phyloP scores from a whole-genome alignment of 2,888 invertebrate genomes.

The Euplexia lucipara region DNA sequence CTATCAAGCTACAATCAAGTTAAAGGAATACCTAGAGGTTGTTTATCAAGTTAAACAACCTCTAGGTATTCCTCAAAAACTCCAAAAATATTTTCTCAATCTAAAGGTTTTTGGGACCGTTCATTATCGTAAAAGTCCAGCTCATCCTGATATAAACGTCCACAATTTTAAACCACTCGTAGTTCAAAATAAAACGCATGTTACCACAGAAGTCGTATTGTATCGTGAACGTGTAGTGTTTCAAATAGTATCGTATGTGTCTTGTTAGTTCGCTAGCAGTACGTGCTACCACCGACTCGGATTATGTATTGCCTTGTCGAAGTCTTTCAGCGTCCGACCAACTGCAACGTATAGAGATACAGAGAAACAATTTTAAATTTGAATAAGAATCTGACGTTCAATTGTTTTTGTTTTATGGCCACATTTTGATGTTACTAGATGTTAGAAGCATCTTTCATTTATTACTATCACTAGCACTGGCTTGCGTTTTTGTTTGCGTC shows the following conservation, averaged over 20 bases:
- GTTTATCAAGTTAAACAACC: no score
- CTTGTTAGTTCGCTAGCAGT: slow-evolving; percentile 61
- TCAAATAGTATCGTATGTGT: slow-evolving; percentile 55
- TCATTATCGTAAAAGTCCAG: no score
- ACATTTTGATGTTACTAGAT: not conserved
- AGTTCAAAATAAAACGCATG: slow-evolving; percentile 35
- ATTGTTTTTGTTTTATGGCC: slow-evolving; percentile 18
- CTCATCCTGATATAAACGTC: no score
- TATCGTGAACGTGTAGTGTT: slow-evolving; percentile 16
- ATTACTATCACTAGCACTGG: no score
- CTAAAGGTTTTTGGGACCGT: no score
- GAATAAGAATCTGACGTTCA: slow-evolving; percentile 21
- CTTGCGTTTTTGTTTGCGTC: no score
- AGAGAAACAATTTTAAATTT: slow-evolving; percentile 29
- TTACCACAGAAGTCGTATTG: slow-evolving; percentile 46
- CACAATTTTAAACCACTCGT: no score
- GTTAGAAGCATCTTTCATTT: not conserved
- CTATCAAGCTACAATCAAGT: no score
- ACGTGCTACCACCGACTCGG: slow-evolving; percentile 25
- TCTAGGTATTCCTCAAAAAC: no score
- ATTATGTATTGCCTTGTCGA: slow-evolving; percentile 41
- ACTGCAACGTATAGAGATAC: slow-evolving; percentile 6
- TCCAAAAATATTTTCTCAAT: no score
- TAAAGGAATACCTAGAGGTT: no score
- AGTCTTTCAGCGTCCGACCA: slow-evolving; percentile 38